phyloP scores from a whole-genome alignment of 30 jellyfish, hydroid and myxozoan species.

The Rhopilema esculentum region DNA sequence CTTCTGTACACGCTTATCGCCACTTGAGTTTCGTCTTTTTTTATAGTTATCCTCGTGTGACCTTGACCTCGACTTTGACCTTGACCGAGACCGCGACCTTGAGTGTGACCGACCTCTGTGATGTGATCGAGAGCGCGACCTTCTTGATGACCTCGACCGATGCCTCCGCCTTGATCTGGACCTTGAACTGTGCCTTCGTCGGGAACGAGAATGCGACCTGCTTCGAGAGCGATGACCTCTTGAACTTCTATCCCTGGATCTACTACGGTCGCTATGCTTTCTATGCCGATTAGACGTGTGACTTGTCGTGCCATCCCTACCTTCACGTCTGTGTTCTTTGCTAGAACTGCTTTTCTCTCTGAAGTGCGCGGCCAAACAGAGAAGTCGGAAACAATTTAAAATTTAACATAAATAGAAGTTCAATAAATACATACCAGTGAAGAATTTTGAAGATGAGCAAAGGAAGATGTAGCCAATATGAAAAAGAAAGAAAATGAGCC shows the following conservation, averaged over 20 bases:
- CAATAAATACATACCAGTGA: conserved; percentile 35
- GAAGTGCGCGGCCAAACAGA: not conserved
- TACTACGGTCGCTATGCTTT: conserved; percentile 33
- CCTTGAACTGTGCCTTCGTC: conserved; percentile 65
- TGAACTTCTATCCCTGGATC: conserved; percentile 46
- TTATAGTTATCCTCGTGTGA: not conserved
- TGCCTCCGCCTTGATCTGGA: conserved; percentile 61
- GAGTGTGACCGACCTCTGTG: conserved; percentile 67
- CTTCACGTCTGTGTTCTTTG: conserved; percentile 13
- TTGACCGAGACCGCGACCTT: conserved; percentile 73
- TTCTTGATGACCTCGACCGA: conserved; percentile 67
- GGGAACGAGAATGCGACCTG: conserved; percentile 65
- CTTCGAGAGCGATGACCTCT: conserved; percentile 34
- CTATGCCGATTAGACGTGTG: not conserved
- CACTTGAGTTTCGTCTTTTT: not conserved
- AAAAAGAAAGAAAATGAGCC: conserved; percentile 45
- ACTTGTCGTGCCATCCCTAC: conserved; percentile 1
- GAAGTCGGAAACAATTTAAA: not conserved
- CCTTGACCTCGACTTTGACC: conserved; percentile 48
- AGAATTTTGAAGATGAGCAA: conserved; percentile 10
- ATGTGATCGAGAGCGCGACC: conserved; percentile 69
- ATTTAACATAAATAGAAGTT: too few relatives aligned
- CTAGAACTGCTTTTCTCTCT: not conserved
- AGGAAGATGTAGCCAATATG: conserved; percentile 12
- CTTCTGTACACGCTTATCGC: not conserved